A percentile compares a stretch with the other conserved stretches of the same genome.
phyloP scores from a whole-genome alignment of 2,113 vertebrate genomes.

The Arothron firmamentum region DNA sequence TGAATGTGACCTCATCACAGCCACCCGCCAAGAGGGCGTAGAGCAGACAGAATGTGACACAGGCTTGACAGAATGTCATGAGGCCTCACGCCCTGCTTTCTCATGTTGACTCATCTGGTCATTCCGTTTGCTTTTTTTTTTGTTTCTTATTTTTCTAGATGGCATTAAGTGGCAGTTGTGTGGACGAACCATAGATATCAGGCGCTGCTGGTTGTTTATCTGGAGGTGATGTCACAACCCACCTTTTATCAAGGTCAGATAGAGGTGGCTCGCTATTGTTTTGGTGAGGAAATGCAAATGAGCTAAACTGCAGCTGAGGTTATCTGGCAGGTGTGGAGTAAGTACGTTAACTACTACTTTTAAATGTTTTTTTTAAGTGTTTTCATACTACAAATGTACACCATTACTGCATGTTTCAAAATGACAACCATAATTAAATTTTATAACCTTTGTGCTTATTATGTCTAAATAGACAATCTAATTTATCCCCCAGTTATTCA shows the following conservation, averaged over 20 bases:
- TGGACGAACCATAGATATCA: constrained; percentile 2
- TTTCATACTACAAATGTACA: no score
- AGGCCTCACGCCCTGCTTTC: constrained; percentile 15
- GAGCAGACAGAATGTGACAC: constrained; percentile 33
- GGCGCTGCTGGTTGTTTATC: constrained; percentile 33
- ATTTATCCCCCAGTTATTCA: no score
- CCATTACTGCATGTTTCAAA: no score
- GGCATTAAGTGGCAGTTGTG: constrained; percentile 35
- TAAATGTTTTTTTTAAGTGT: neutral
- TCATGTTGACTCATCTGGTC: constrained; percentile 1
- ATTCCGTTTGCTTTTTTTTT: constrained; percentile 1
- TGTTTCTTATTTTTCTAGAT: constrained; percentile 33
- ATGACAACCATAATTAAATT: no score
- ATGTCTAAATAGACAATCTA: no score
- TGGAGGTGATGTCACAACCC: constrained; percentile 17
- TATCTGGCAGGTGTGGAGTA: constrained; percentile 2
- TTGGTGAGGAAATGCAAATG: constrained; percentile 33
- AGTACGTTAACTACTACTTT: neutral
- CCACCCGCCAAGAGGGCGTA: constrained; percentile 39
- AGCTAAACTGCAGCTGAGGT: constrained; percentile 8
- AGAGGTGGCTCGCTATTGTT: constrained; percentile 26
- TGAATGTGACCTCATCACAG: constrained; percentile 48
- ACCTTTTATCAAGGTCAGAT: constrained; percentile 32
- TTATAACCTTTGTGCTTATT: no score
- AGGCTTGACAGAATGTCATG: constrained; percentile 24